phyloP scores from a whole-genome alignment of 2,888 invertebrate species.

The Boloria selene region DNA sequence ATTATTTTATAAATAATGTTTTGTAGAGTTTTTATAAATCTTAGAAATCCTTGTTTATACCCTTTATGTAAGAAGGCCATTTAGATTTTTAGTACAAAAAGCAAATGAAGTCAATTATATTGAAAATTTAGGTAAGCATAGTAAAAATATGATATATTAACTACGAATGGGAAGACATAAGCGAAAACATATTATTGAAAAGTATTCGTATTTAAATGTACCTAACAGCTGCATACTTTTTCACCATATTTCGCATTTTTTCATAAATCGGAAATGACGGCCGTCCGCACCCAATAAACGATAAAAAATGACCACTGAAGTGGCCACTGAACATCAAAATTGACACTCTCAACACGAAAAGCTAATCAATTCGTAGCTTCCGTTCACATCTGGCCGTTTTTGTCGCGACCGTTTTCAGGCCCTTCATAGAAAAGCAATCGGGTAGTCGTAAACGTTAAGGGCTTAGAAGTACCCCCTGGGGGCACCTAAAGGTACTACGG shows the following conservation, averaged over 20 bases:
- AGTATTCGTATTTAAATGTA: no score
- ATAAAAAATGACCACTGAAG: constrained; percentile 44
- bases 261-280: constrained; percentile 49
- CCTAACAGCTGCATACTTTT: constrained; percentile 12
- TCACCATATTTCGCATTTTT: constrained; percentile 30
- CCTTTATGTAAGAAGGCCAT: neutral
- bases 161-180: no score
- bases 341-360: constrained; percentile 47
- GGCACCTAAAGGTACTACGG: constrained; percentile 77
- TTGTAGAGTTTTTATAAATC: neutral
- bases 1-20: neutral
- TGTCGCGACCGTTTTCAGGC: constrained; percentile 66
- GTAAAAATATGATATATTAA: no score
- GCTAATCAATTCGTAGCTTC: constrained; percentile 65
- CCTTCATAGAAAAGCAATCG: constrained; percentile 85
- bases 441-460: constrained; percentile 85
- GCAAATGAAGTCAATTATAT: no score
- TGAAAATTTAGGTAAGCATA: no score
- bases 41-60: neutral
- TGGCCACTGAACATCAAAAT: constrained; percentile 49
- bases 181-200: no score
- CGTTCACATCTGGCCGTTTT: constrained; percentile 70
- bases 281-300: constrained; percentile 26
- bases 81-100: no score
- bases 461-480: constrained; percentile 81